Evolutionary conservation across 2,797 vertebrate species (phyloP).

Genomic region (Eleutherodactylus coqui): DNA sequence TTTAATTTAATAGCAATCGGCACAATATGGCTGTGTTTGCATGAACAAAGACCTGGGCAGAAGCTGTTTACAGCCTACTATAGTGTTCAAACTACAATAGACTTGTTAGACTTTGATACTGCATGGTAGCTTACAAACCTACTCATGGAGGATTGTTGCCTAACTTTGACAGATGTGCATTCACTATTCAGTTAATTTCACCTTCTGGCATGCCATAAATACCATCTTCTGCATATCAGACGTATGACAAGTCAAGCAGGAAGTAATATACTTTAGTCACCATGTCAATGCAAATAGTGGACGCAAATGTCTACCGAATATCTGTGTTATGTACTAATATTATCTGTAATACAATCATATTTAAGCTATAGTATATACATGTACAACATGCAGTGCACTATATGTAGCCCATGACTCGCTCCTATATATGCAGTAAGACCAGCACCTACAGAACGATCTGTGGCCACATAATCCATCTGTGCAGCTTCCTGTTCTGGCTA

Average conservation of each 20-base stretch:
- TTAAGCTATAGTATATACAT: neutral
- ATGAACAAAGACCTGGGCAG: constrained; percentile 82
- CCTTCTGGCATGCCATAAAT: constrained; percentile 65
- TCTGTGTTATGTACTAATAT: too few relatives aligned
- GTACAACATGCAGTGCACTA: neutral
- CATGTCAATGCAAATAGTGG: neutral
- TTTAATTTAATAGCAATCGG: constrained; percentile 92
- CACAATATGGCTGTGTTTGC: constrained; percentile 90
- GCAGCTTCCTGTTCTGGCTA: neutral
- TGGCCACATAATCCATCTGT: neutral
- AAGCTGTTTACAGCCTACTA: constrained; percentile 79
- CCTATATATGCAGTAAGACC: too few relatives aligned
- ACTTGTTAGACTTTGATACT: constrained; percentile 79
- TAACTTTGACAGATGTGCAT: constrained; percentile 83
- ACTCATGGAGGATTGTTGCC: constrained; percentile 89
- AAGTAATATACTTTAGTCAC: neutral
- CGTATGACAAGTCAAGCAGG: neutral
- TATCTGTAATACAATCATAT: too few relatives aligned
- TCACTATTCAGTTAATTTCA: constrained; percentile 73
- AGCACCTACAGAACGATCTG: too few relatives aligned
- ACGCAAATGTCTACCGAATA: neutral
- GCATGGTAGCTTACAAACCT: constrained; percentile 81
- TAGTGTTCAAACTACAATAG: constrained; percentile 80
- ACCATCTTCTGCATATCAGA: neutral
- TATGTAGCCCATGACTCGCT: neutral